Evolutionary conservation across 2,113 vertebrate genomes (phyloP).

Genomic region (Apodemus sylvaticus): DNA sequence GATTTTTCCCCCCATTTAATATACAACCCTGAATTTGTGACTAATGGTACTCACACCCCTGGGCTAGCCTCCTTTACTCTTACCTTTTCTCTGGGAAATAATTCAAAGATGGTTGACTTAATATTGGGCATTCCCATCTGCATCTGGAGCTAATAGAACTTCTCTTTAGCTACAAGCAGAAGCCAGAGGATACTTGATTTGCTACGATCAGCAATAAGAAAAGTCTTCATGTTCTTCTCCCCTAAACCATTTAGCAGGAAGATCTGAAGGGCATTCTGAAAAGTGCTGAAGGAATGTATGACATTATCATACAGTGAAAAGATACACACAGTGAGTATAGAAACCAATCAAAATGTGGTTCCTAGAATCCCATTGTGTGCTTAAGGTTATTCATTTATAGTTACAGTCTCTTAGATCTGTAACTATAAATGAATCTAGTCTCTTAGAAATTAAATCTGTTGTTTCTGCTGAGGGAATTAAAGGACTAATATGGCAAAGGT

Average conservation of each 20-base stretch:
- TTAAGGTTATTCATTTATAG: not conserved
- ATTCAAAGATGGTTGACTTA: slow-evolving; percentile 53
- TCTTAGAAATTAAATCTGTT: not conserved
- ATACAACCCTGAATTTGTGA: not conserved
- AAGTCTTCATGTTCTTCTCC: not conserved
- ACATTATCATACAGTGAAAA: not conserved
- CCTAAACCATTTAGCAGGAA: not conserved
- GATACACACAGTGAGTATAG: not conserved
- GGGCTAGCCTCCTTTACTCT: slow-evolving; percentile 39
- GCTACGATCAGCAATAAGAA: not conserved
- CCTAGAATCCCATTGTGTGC: not conserved
- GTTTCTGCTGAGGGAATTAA: not conserved
- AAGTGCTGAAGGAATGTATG: not conserved
- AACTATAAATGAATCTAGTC: too few species aligned
- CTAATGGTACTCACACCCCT: slow-evolving; percentile 4
- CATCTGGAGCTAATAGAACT: slow-evolving; percentile 44
- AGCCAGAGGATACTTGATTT: slow-evolving; percentile 20
- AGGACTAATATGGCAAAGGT: not conserved
- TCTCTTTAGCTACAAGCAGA: slow-evolving; percentile 39
- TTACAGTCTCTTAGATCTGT: not conserved
- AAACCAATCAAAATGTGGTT: not conserved
- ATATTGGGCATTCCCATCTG: slow-evolving; percentile 46
- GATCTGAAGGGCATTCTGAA: not conserved
- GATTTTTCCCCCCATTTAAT: slow-evolving; percentile 11
- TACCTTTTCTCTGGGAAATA: slow-evolving; percentile 16